Base-by-base conservation (phyloP, 2,113 vertebrate species). In the Capreolus pygargus region DNA sequence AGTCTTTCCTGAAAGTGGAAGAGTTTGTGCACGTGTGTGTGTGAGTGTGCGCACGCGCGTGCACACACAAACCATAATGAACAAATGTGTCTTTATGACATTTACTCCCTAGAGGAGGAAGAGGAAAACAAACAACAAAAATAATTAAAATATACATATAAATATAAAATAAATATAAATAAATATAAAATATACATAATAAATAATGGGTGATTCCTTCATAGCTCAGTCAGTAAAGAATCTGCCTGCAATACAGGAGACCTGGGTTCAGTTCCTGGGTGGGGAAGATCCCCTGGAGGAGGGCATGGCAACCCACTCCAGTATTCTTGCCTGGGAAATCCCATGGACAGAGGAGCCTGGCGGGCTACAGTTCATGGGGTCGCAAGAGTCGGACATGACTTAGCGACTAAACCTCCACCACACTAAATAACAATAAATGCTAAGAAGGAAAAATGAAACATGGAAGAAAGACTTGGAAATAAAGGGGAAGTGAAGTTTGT, bases 21-120 rank as follows among this genome's bases (percentile, higher is more conserved):
- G 9, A 57, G 13, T 50, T 36, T 74, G 67, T 36, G 64, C 10
- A 16, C 5, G 19, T 23, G 19, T 12, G 30, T 0, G n/a, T 36
- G 64, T 21, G 19, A 12, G 17, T 12, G 61, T 0, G n/a, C 0
- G 1, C n/a, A 1, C 1, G 1, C 1, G 0, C 1, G 1, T 43
- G 23, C 25, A 27, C 39, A 78, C 0, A 2, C 13, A 28, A 78
- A 57, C 6, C 43, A 11, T 61, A 10, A 39, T 61, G 45, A 89
- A 88, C 61, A 88, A 92, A 74, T 25, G 21, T 60, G 36, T 43
- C 19, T 16, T 70, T 12, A 10, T 27, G 58, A 8, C 28, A 27
- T 76, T 60, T 60, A 79, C n/a, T 61, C 61, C 52, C 55, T 21
- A 90, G 16, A 11, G 5, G 10, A 83, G 8, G 36, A 76, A 57